Conservation (phyloP, 2,113 vertebrate species). For the Corydoras sp. region DNA sequence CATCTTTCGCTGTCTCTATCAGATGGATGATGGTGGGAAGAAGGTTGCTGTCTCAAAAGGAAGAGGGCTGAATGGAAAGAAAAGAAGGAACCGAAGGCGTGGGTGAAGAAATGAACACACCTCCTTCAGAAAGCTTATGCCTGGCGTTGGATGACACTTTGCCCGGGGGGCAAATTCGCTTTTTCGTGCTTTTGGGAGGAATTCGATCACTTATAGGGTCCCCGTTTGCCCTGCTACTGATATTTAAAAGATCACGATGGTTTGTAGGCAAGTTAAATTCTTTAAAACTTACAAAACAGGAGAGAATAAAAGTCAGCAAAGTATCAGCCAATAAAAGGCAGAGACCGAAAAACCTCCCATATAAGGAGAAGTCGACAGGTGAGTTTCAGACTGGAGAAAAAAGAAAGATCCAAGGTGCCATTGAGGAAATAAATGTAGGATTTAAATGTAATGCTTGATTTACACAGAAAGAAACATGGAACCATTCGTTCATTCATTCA, state of each 20-base stretch:
- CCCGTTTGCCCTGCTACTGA: background rate
- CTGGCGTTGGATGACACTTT: background rate
- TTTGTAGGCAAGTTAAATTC: background rate
- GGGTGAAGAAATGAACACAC: conserved; percentile 8
- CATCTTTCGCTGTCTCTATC: conserved; percentile 11
- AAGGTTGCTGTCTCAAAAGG: background rate
- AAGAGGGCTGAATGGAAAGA: background rate
- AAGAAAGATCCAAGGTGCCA: conserved; percentile 29
- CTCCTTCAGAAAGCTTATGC: conserved; percentile 9
- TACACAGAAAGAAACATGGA: no score
- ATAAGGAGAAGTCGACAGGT: conserved; percentile 56
- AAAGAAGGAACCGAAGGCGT: background rate
- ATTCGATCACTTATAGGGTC: background rate
- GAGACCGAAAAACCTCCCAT: conserved; percentile 45
- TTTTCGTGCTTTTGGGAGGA: background rate
- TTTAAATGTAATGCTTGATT: background rate
- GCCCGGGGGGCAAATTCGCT: background rate
- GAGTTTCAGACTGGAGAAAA: conserved; percentile 25
- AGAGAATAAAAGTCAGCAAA: conserved; percentile 40
- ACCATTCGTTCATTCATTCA: no score
- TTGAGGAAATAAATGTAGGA: background rate
- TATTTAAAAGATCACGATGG: background rate
- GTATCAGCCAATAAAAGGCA: conserved; percentile 21
- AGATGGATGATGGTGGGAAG: background rate
- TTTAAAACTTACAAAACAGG: background rate